These are phyloP conservation scores for Phengaris alcon DNA, from an alignment of 2,888 invertebrate species.

Conservation along the genomic window DNA sequence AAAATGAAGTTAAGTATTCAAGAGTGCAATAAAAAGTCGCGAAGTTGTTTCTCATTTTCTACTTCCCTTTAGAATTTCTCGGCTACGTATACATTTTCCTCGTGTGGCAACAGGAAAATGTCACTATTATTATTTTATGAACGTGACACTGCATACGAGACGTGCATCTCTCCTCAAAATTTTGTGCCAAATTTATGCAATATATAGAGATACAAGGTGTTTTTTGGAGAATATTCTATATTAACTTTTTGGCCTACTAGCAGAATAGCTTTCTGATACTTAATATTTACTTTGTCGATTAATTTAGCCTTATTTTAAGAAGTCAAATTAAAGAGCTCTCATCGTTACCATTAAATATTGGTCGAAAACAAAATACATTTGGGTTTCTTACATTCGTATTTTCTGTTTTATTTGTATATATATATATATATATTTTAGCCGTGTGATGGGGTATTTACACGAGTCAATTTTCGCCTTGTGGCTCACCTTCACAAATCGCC, in stretches of 20 bases:
- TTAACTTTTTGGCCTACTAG: not conserved
- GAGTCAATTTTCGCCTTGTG: too few relatives aligned
- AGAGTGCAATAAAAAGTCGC: slow-evolving; percentile 24
- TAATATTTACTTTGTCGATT: not conserved
- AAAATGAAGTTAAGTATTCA: slow-evolving; percentile 29
- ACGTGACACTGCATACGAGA: slow-evolving; percentile 26
- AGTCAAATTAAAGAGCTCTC: not conserved
- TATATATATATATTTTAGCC: too few relatives aligned
- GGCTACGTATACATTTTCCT: slow-evolving; percentile 21
- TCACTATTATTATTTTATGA: slow-evolving; percentile 28
- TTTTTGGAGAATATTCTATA: not conserved
- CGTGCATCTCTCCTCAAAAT: slow-evolving; percentile 18
- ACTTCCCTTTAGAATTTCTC: slow-evolving; percentile 29
- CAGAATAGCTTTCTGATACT: not conserved
- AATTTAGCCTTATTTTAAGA: not conserved
- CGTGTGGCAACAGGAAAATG: slow-evolving; percentile 27
- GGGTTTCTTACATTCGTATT: too few relatives aligned
- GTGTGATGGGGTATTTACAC: too few relatives aligned
- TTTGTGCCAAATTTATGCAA: slow-evolving; percentile 23
- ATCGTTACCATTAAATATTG: too few relatives aligned
- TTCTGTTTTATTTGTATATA: too few relatives aligned
- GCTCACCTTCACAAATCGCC: too few relatives aligned
- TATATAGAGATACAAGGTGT: not conserved
- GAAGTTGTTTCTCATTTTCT: slow-evolving; percentile 26
- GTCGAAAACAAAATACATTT: too few relatives aligned